Base-by-base conservation (phyloP, 1,140 invertebrate species). In the Camponotus pennsylvanicus region DNA sequence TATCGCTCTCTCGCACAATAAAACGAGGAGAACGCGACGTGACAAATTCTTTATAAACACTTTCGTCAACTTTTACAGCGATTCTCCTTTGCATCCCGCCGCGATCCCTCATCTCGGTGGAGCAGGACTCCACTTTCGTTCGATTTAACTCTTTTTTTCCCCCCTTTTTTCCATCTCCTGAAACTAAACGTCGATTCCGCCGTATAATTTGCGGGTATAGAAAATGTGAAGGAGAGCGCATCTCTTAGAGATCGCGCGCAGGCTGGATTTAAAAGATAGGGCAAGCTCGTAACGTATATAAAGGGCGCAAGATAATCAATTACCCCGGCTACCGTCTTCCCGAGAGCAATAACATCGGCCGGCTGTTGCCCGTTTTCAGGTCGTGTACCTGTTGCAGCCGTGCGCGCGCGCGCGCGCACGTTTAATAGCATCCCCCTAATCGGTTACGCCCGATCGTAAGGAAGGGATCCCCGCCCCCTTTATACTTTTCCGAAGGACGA, bases 231-330 rank as follows among this genome's bases (percentile, higher is more conserved):
- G 79, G 78, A 89, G 85, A 69, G 64, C 78, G 79, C 85, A 63
- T 87, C 88, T 89, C 85, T 89, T 89, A 89, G 89, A 90, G 49
- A 52, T 52, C 4, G 89, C 76, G 88, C 82, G 52, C 61, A 71
- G 89, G 89, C 89, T 90, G 88, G 82, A 90, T 90, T 90, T 90
- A 90, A 90, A 88, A 90, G 89, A 83, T 88, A 88, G 89, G 83
- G 57, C 77, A 76, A 66, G 82, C 86, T 86, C 84, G 89, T 88
- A 90, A 90, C 84, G 21, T 90, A 91, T 91, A 91, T 91, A 91
- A 91, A 91, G 89, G 90, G 90, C 90, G 90, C 93, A 92, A 92
- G 93, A 93, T 93, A 93, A 93, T 93, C 92, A 93, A 93, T 93
- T 93, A 93, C 92, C 90, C 87, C 89, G 80, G 91, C 91, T 91